A percentile compares a stretch with the other conserved stretches of the same genome.
phyloP scores from a whole-genome alignment of 2,888 invertebrate genomes.

The Apoda limacodes region DNA sequence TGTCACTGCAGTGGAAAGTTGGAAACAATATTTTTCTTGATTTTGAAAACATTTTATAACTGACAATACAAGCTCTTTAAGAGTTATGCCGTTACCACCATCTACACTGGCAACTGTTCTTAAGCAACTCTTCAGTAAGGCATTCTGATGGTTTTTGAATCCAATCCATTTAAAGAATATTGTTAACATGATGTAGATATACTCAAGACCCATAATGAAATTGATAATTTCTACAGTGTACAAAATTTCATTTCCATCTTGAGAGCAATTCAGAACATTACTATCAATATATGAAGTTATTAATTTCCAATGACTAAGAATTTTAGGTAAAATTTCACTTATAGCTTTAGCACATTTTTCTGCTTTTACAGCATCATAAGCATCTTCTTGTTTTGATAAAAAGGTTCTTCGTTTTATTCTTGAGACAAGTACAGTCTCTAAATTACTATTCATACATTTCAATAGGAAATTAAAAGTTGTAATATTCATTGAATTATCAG shows the following conservation, averaged over 20 bases:
- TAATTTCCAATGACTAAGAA: constrained; percentile 37
- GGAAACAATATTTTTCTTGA: constrained; percentile 62
- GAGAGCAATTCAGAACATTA: constrained; percentile 25
- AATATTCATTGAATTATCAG: constrained; percentile 33
- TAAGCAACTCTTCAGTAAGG: constrained; percentile 44
- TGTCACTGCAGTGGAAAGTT: constrained; percentile 64
- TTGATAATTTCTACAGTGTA: constrained; percentile 32
- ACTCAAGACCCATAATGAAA: constrained; percentile 58
- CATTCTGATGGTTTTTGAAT: constrained; percentile 58
- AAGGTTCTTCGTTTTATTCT: constrained; percentile 50
- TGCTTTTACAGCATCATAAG: constrained; percentile 42
- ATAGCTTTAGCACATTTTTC: constrained; percentile 41
- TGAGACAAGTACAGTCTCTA: constrained; percentile 41
- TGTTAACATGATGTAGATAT: constrained; percentile 66
- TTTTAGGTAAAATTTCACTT: constrained; percentile 37
- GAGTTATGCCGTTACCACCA: constrained; percentile 31
- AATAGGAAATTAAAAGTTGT: constrained; percentile 42
- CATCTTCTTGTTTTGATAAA: constrained; percentile 36
- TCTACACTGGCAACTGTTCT: constrained; percentile 41
- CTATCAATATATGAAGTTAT: constrained; percentile 36
- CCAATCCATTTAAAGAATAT: constrained; percentile 74
- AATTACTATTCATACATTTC: constrained; percentile 34
- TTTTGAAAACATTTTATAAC: constrained; percentile 47
- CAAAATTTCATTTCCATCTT: constrained; percentile 30
- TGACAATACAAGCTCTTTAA: constrained; percentile 44